A percentile compares a stretch with the other conserved stretches of the same genome.
These are phyloP conservation scores for Zaprionus bogoriensis DNA, from an alignment of 2,888 invertebrate species.

Conservation along the genomic window DNA sequence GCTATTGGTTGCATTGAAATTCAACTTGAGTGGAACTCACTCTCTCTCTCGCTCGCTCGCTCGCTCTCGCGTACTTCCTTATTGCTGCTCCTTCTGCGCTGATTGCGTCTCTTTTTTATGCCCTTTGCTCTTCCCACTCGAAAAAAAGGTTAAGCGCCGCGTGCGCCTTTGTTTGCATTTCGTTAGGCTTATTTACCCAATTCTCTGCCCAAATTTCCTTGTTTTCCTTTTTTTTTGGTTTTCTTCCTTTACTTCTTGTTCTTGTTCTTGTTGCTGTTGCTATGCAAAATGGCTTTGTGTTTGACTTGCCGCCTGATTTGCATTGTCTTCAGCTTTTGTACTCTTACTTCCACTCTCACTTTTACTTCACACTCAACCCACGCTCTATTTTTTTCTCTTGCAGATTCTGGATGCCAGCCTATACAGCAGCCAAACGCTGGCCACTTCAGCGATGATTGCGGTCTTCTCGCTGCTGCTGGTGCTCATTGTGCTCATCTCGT, in stretches of 20 bases:
- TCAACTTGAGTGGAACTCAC: slow-evolving; percentile 2
- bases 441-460: slow-evolving; percentile 92
- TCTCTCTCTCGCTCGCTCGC: background rate
- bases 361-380: slow-evolving; percentile 38
- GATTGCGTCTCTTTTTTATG: background rate
- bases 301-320: slow-evolving; percentile 62
- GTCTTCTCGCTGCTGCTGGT: slow-evolving; percentile 91
- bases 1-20: background rate
- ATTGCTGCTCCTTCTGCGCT: background rate
- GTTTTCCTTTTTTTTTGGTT: background rate
- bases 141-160: slow-evolving; percentile 66
- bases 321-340: slow-evolving; percentile 41
- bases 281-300: slow-evolving; percentile 72
- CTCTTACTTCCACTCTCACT: slow-evolving; percentile 45
- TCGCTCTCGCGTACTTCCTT: background rate
- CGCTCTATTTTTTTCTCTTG: slow-evolving; percentile 82
- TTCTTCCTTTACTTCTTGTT: slow-evolving; percentile 24
- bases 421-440: slow-evolving; percentile 92
- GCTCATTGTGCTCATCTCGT: slow-evolving; percentile 90
- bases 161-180: slow-evolving; percentile 72
- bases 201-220: slow-evolving; percentile 30
- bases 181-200: slow-evolving; percentile 73
- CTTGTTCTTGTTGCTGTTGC: slow-evolving; percentile 33
- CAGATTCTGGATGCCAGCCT: slow-evolving; percentile 95
- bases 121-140: background rate